phyloP scores from a whole-genome alignment of 2,888 invertebrate species.

The Caenorhabditis sp. region DNA sequence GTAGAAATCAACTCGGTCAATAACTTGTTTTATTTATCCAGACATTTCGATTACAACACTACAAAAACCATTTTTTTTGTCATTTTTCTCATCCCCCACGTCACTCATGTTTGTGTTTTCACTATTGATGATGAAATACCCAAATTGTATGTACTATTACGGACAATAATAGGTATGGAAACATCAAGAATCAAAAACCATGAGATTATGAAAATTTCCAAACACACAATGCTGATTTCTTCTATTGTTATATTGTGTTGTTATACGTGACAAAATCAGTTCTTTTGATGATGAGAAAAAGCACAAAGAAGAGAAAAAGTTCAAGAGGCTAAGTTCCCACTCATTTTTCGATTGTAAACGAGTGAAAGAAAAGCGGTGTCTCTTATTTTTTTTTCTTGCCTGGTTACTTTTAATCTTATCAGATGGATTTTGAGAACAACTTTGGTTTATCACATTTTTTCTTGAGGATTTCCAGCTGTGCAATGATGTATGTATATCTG shows the following conservation, averaged over 20 bases:
- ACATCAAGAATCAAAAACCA: background rate
- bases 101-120: background rate
- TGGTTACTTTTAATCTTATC: conserved; percentile 3
- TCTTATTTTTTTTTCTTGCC: background rate
- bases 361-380: background rate
- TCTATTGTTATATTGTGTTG: background rate
- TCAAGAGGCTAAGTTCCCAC: background rate
- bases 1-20: too few relatives aligned
- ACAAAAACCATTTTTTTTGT: too few relatives aligned
- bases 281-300: background rate
- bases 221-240: background rate
- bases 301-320: background rate
- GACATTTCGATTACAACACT: too few relatives aligned
- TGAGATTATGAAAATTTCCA: background rate
- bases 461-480: too few relatives aligned
- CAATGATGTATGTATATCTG: too few relatives aligned
- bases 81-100: too few relatives aligned
- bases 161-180: background rate
- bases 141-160: background rate
- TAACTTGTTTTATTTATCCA: too few relatives aligned
- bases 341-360: background rate
- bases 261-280: background rate
- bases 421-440: too few relatives aligned
- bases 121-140: background rate
- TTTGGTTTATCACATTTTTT: too few relatives aligned